phyloP scores from a whole-genome alignment of 1,140 invertebrate genomes.

The Dreissena polymorpha region DNA sequence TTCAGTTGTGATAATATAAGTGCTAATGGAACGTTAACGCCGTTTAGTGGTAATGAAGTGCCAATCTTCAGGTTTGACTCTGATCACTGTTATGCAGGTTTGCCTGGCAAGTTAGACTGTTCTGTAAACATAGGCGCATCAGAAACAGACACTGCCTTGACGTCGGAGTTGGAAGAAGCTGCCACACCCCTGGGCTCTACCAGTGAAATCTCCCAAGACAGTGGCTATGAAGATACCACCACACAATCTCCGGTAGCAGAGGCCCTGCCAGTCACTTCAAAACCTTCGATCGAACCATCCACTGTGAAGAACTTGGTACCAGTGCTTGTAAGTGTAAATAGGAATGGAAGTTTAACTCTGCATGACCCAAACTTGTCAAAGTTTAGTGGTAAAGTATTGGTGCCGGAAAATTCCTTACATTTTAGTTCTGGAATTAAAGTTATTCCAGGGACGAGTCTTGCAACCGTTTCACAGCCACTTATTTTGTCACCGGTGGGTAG shows the following conservation, averaged over 20 bases:
- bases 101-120: conserved; percentile 32
- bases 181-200: conserved; percentile 18
- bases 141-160: conserved; percentile 26
- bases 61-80: conserved; percentile 41
- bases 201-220: conserved; percentile 62
- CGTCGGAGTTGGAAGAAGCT: conserved; percentile 9
- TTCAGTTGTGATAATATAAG: conserved; percentile 46
- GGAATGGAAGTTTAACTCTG: conserved; percentile 43
- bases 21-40: conserved; percentile 35
- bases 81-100: conserved; percentile 58
- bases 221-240: conserved; percentile 56
- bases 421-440: conserved; percentile 18
- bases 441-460: conserved; percentile 34
- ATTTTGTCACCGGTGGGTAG: conserved; percentile 38
- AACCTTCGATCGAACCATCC: not conserved
- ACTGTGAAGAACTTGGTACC: conserved; percentile 40
- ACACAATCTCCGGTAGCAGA: conserved; percentile 49
- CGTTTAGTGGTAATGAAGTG: conserved; percentile 4
- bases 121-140: not conserved
- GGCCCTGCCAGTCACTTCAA: not conserved
- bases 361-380: conserved; percentile 40
- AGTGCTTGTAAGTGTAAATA: conserved; percentile 44
- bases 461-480: conserved; percentile 11
- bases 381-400: conserved; percentile 8
- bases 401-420: conserved; percentile 18